These are phyloP conservation scores for Distichodus sexfasciatus DNA, from an alignment of 2,797 vertebrate species.

Conservation along the genomic window DNA sequence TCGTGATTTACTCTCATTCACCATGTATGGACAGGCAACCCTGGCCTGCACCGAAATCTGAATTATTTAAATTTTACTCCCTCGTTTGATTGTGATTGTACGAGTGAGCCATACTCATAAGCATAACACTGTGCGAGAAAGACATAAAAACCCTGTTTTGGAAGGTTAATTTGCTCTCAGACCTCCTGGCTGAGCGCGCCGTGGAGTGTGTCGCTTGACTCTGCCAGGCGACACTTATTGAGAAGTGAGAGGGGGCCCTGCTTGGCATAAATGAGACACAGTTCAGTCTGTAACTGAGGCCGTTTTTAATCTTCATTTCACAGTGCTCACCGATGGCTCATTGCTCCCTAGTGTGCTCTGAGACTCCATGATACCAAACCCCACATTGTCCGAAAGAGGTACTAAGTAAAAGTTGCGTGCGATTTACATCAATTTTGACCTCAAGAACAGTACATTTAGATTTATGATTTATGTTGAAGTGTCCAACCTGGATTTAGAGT, in stretches of 20 bases:
- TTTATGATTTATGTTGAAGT: too few species aligned
- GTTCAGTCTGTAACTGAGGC: slow-evolving; percentile 22
- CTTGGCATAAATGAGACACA: slow-evolving; percentile 29
- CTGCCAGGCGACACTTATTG: slow-evolving; percentile 2
- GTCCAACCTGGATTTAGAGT: too few species aligned
- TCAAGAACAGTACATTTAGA: too few species aligned
- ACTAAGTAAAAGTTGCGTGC: neutral
- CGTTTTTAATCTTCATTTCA: slow-evolving; percentile 19
- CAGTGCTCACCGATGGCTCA: slow-evolving; percentile 21
- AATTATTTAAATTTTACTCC: slow-evolving; percentile 44
- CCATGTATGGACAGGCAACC: slow-evolving; percentile 11
- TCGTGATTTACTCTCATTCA: slow-evolving; percentile 24
- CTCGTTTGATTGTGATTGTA: slow-evolving; percentile 30
- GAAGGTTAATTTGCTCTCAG: slow-evolving; percentile 44
- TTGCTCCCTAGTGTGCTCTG: slow-evolving; percentile 9
- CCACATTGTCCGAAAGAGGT: slow-evolving; percentile 15
- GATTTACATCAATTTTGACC: neutral
- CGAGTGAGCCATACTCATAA: slow-evolving; percentile 33
- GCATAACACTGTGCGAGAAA: slow-evolving; percentile 28
- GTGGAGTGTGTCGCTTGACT: neutral
- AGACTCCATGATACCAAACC: neutral
- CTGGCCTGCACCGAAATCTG: slow-evolving; percentile 31
- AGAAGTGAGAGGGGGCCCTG: neutral
- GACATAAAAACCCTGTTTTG: slow-evolving; percentile 18
- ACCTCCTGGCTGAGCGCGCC: slow-evolving; percentile 30